Conservation (phyloP, 2,888 invertebrate species). For the Lumbricus terrestris region DNA sequence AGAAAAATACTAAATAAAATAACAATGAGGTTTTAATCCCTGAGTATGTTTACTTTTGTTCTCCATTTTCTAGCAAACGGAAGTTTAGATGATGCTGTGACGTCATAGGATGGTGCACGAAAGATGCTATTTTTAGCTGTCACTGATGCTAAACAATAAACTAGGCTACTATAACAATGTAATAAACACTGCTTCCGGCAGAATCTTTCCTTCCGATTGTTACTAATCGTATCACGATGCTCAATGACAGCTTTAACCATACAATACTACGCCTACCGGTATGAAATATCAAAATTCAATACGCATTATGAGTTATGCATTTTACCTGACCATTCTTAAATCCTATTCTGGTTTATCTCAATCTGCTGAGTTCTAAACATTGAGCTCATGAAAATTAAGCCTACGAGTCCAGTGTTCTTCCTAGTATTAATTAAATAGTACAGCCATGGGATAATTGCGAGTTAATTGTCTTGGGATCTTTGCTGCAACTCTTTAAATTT, state of each 20-base stretch:
- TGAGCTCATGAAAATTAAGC: not conserved
- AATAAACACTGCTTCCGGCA: too few species aligned
- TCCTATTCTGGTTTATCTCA: not conserved
- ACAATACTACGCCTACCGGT: too few species aligned
- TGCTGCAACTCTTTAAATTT: too few species aligned
- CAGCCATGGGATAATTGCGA: not conserved
- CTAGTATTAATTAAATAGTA: not conserved
- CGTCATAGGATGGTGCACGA: not conserved
- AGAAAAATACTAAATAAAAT: not conserved
- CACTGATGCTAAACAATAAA: too few species aligned
- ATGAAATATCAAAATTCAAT: too few species aligned
- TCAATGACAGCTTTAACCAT: too few species aligned
- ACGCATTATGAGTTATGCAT: not conserved
- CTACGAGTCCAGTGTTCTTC: not conserved
- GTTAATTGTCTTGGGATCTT: too few species aligned
- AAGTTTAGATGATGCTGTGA: not conserved
- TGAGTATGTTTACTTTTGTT: not conserved
- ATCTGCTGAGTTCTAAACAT: not conserved
- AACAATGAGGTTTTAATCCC: not conserved
- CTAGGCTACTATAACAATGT: too few species aligned
- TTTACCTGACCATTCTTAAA: not conserved
- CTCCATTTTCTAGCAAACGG: constrained; percentile 6
- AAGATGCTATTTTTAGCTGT: too few species aligned
- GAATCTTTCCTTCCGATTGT: too few species aligned
- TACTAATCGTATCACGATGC: too few species aligned